These are phyloP conservation scores for Monoplex corrugatus DNA, from an alignment of 2,888 invertebrate genomes.

Conservation along the genomic window DNA sequence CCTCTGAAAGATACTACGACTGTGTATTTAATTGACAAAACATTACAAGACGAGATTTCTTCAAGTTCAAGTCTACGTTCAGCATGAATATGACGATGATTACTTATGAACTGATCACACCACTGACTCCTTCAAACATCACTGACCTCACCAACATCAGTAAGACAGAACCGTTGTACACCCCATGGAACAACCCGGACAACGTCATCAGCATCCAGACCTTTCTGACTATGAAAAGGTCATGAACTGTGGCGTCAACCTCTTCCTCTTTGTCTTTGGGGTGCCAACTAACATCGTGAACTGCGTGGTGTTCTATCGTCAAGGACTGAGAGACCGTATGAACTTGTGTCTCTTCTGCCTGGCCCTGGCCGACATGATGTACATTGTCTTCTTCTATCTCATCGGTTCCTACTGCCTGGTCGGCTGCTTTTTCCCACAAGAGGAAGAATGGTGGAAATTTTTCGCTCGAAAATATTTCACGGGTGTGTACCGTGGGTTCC, in stretches of 20 bases:
- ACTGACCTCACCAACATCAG: too few species aligned
- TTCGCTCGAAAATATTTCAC: conserved; percentile 31
- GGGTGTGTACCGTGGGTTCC: conserved; percentile 41
- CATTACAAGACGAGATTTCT: too few species aligned
- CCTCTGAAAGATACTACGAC: too few species aligned
- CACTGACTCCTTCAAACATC: too few species aligned
- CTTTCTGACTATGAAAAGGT: neutral
- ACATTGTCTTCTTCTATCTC: conserved; percentile 27
- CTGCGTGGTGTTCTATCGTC: conserved; percentile 35
- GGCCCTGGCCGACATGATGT: conserved; percentile 30
- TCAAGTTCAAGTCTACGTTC: too few species aligned
- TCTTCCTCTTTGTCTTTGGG: neutral
- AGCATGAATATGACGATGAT: too few species aligned
- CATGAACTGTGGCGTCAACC: conserved; percentile 8
- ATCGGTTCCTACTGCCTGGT: conserved; percentile 35
- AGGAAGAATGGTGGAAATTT: conserved; percentile 35
- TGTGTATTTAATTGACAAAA: too few species aligned
- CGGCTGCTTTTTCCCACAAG: conserved; percentile 55
- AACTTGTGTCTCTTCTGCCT: conserved; percentile 42
- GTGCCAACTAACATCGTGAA: conserved; percentile 33
- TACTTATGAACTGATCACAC: too few species aligned
- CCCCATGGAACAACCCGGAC: conserved; percentile 31
- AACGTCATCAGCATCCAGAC: conserved; percentile 22
- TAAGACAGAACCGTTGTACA: too few species aligned
- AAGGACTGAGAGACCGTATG: conserved; percentile 44